Evolutionary conservation across 2,113 vertebrate species (phyloP).

Genomic region (Origma solitaria): DNA sequence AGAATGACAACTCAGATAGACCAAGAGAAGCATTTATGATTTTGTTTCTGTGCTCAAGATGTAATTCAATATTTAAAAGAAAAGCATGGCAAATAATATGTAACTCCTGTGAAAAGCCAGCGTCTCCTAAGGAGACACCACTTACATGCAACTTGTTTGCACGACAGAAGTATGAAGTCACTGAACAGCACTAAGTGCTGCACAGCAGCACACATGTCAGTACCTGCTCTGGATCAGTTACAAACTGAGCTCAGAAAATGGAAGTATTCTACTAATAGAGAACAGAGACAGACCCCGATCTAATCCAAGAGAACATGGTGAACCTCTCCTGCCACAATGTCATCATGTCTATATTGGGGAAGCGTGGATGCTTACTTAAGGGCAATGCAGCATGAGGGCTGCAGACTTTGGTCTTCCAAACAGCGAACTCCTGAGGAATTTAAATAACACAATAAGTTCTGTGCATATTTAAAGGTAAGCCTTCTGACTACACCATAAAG

Average conservation of each 20-base stretch:
- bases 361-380: neutral
- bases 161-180: neutral
- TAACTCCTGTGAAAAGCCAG: neutral
- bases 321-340: neutral
- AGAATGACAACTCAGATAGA: neutral
- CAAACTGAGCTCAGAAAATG: neutral
- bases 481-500: neutral
- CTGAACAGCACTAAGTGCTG: neutral
- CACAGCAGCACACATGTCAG: neutral
- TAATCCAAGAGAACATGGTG: neutral
- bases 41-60: neutral
- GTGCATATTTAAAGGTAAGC: neutral
- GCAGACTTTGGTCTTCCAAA: neutral
- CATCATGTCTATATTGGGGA: neutral
- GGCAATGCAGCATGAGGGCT: neutral
- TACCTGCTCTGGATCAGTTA: neutral
- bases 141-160: neutral
- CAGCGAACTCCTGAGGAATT: neutral
- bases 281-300: neutral
- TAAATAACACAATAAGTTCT: neutral
- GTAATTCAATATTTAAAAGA: neutral
- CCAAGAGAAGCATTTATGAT: neutral
- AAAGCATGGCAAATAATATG: neutral
- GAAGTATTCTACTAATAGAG: neutral
- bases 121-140: neutral